These are phyloP conservation scores for Lemur catta DNA, from an alignment of 2,797 vertebrate species.

Conservation along the genomic window DNA sequence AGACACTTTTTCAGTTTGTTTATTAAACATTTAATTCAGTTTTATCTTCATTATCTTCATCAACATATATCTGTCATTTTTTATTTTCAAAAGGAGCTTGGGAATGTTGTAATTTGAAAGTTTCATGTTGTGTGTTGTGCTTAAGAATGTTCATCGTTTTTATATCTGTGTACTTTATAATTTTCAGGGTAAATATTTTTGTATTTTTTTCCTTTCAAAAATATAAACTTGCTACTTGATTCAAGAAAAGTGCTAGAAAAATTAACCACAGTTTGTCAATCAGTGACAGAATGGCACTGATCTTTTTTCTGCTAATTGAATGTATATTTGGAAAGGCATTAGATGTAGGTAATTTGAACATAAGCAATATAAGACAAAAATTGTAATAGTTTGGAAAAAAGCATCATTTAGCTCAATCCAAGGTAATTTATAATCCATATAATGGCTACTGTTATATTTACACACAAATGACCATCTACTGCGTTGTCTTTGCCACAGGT, in stretches of 20 bases:
- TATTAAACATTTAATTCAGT: neutral
- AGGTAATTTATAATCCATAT: neutral
- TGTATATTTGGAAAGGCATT: neutral
- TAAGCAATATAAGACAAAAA: neutral
- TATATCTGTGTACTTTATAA: neutral
- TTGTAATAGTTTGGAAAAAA: neutral
- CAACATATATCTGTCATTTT: neutral
- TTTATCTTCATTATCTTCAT: neutral
- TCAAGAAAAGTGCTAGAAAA: slow-evolving; percentile 1
- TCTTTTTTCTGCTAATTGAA: slow-evolving; percentile 20
- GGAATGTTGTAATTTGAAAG: neutral
- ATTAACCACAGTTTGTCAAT: neutral
- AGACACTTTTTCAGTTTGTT: neutral
- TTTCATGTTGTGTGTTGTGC: neutral
- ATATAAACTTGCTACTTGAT: neutral
- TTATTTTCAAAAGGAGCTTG: neutral
- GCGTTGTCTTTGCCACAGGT: neutral
- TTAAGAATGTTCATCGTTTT: neutral
- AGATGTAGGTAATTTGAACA: neutral
- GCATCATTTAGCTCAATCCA: neutral
- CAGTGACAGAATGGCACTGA: neutral
- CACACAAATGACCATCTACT: neutral
- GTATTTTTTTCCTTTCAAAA: neutral
- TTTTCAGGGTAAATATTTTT: neutral
- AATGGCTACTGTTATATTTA: neutral